Percentiles rank a stretch among this genome's conserved stretches.
phyloP scores from a whole-genome alignment of 2,113 vertebrate genomes.

The Megaceryle maxima region DNA sequence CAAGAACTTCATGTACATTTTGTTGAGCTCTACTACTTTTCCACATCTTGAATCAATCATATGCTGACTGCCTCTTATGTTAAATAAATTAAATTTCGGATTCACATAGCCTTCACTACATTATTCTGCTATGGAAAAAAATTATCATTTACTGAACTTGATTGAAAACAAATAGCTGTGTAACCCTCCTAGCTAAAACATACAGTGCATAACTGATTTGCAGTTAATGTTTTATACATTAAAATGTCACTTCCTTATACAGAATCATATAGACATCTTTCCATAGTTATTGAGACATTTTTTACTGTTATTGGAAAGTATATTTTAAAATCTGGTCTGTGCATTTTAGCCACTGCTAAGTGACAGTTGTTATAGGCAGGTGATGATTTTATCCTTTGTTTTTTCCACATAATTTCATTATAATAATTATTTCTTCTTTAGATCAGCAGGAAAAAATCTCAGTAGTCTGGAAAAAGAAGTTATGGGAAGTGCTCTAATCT shows the following conservation, averaged over 20 bases:
- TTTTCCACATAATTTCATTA: not conserved
- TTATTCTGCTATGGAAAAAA: slow-evolving; percentile 10
- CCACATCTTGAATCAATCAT: slow-evolving; percentile 53
- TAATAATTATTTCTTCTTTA: not conserved
- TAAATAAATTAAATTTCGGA: slow-evolving; percentile 55
- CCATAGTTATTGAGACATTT: not conserved
- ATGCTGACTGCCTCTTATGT: not conserved
- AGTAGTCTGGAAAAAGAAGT: not conserved
- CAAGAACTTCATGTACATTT: not conserved
- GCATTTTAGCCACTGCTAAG: not conserved
- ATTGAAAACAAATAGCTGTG: not conserved
- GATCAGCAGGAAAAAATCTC: not conserved
- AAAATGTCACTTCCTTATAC: not conserved
- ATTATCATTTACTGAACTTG: not conserved
- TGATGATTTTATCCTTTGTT: not conserved
- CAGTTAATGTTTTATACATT: not conserved
- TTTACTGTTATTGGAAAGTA: not conserved
- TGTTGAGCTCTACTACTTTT: slow-evolving; percentile 33
- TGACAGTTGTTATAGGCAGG: not conserved
- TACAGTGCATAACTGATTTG: not conserved
- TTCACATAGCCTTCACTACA: not conserved
- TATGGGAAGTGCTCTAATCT: not conserved
- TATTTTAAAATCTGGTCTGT: not conserved
- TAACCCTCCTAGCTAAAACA: not conserved
- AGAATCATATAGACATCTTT: not conserved